These are phyloP conservation scores for Zaprionus bogoriensis DNA, from an alignment of 2,888 invertebrate genomes.

Conservation along the genomic window DNA sequence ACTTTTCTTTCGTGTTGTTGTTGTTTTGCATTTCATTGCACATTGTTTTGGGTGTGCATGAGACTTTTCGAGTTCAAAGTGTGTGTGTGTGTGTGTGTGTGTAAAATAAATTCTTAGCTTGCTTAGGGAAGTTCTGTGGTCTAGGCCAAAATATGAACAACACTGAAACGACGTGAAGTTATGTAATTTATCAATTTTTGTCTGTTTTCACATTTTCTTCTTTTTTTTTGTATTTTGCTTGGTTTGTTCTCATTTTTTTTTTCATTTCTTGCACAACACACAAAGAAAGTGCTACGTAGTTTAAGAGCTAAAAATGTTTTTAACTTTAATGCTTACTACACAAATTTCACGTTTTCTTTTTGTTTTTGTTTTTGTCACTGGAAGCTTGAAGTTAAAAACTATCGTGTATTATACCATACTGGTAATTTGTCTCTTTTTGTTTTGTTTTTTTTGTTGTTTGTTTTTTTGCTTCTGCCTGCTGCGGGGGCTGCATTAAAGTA, in stretches of 20 bases:
- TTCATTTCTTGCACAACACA: conserved; percentile 66
- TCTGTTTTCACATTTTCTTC: conserved; percentile 9
- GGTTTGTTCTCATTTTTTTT: conserved; percentile 11
- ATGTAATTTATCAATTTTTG: conserved; percentile 36
- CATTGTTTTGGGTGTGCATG: conserved; percentile 55
- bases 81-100: conserved; percentile 58
- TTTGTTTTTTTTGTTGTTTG: conserved; percentile 1
- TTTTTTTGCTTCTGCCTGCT: conserved; percentile 31
- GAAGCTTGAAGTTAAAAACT: conserved; percentile 76
- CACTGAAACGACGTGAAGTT: conserved; percentile 67
- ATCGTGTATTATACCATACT: conserved; percentile 42
- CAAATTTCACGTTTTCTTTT: conserved; percentile 51
- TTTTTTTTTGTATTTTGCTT: background rate
- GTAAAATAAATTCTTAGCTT: conserved; percentile 72
- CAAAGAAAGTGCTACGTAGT: conserved; percentile 75
- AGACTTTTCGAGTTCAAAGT: conserved; percentile 26
- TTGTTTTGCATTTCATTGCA: conserved; percentile 51
- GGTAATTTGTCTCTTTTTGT: conserved; percentile 39
- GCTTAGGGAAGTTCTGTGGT: conserved; percentile 60
- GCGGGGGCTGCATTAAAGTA: conserved; percentile 77
- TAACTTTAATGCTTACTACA: conserved; percentile 68
- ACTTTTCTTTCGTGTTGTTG: conserved; percentile 8
- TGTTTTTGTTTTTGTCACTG: conserved; percentile 62
- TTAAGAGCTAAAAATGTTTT: conserved; percentile 66
- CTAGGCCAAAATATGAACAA: conserved; percentile 63